Conservation (phyloP, 2,888 invertebrate species). For the Spicauda simplicius region DNA sequence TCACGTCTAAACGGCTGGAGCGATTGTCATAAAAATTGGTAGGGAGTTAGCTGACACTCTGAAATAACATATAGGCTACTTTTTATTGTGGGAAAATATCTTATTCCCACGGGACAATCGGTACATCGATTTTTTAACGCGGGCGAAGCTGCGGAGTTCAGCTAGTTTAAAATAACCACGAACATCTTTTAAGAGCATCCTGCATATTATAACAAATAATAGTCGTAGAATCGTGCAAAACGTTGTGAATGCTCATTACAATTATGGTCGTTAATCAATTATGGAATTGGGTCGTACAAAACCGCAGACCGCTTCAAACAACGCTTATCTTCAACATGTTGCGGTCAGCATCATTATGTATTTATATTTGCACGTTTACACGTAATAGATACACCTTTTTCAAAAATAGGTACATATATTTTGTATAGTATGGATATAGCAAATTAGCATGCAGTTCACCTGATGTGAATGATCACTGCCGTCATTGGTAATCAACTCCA, state of each 20-base stretch:
- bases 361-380: neutral
- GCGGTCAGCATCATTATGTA: conserved; percentile 44
- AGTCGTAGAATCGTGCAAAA: conserved; percentile 20
- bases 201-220: neutral
- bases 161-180: too few relatives aligned
- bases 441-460: neutral
- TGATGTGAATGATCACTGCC: neutral
- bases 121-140: too few relatives aligned
- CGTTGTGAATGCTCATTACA: conserved; percentile 16
- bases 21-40: too few relatives aligned
- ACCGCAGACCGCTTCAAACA: conserved; percentile 17
- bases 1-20: too few relatives aligned
- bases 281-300: conserved; percentile 21
- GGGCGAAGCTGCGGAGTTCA: too few relatives aligned
- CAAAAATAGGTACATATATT: neutral
- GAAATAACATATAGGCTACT: too few relatives aligned
- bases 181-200: too few relatives aligned
- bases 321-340: neutral
- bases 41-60: too few relatives aligned
- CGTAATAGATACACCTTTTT: neutral
- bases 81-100: too few relatives aligned
- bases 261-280: conserved; percentile 34
- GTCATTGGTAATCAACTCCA: neutral
- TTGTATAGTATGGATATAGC: neutral
- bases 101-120: too few relatives aligned